Evolutionary conservation across 2,888 invertebrate genomes (phyloP).

Genomic region (Xestobium rufovillosum): DNA sequence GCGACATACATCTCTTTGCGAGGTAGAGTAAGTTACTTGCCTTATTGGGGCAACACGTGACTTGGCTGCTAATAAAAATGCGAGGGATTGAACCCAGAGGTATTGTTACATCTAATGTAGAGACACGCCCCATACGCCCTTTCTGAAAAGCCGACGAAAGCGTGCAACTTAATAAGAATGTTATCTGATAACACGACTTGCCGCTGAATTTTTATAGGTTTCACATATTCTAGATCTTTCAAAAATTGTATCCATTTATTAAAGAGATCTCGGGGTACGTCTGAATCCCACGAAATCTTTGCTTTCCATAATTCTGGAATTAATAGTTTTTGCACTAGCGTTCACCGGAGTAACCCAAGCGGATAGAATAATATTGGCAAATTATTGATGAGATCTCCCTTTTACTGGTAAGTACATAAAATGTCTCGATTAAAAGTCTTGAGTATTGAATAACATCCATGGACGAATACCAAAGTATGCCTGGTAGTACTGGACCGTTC

Average conservation of each 20-base stretch:
- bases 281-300: conserved; percentile 17
- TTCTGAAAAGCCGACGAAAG: conserved; percentile 15
- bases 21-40: conserved; percentile 11
- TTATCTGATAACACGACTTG: conserved; percentile 9
- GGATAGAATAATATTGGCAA: conserved; percentile 21
- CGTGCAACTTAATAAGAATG: conserved; percentile 12
- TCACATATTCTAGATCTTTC: conserved; percentile 9
- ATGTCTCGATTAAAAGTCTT: too few species aligned
- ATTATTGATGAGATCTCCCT: conserved; percentile 18
- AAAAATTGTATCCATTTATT: conserved; percentile 9
- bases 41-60: conserved; percentile 15
- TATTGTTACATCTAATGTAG: conserved; percentile 14
- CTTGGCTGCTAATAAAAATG: conserved; percentile 14
- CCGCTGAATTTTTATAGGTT: conserved; percentile 14
- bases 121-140: conserved; percentile 16
- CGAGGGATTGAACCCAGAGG: background rate
- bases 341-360: conserved; percentile 20
- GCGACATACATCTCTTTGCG: too few species aligned
- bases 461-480: conserved; percentile 19
- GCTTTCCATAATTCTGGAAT: conserved; percentile 21
- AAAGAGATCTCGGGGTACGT: conserved; percentile 11
- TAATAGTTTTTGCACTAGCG: conserved; percentile 19
- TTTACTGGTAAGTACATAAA: too few species aligned
- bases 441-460: too few species aligned
- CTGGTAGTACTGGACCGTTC: too few species aligned